Evolutionary conservation across 2,113 vertebrate genomes (phyloP), one percentile per base, ranked within the genome.

Genomic region (Antigone vipio): DNA sequence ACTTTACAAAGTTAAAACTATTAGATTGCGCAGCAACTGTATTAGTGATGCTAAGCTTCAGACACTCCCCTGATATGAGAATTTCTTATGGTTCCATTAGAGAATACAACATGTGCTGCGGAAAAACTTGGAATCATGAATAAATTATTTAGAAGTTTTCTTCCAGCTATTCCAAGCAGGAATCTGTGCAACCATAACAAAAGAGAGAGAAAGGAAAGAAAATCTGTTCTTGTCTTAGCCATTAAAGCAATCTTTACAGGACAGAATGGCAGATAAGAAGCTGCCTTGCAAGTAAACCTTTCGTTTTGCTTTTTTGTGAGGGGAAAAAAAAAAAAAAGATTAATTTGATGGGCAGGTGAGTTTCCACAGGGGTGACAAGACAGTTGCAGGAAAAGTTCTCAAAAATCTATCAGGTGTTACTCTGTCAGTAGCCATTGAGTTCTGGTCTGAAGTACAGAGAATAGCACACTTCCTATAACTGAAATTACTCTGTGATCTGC

Each of bases 61-160:
- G 50, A 59, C 19, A 35, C 26, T 69, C 24, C 5, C 27, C 29
- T 67, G 32, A 56, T 27, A 58, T 6, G 40, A 15, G 32, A 38
- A 69, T 47, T 45, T 38, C 44, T 85, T 64, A 32, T 6, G 26
- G 38, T 35, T 47, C 18, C 58, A 53, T 64, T 52, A 59, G 8
- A 40, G 38, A n/a, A n/a, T 44, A 85, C 0, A 1, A 85, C 0
- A 1, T 32, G 12, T 45, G 38, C 24, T 40, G 45, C 7, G 44
- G 27, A 82, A 44, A 50, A 76, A 49, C 32, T 4, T 34, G 13
- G 34, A 58, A 59, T 44, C 13, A 23, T 7, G 2, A 64, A 64
- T 21, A 63, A 30, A 75, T 49, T 44, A 17, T 67, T 56, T 22
- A 55, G 35, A 63, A 27, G 18, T 24, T 77, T 86, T 76, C 19